phyloP scores from a whole-genome alignment of 2,797 vertebrate species.

The Gallinago nigripennis region DNA sequence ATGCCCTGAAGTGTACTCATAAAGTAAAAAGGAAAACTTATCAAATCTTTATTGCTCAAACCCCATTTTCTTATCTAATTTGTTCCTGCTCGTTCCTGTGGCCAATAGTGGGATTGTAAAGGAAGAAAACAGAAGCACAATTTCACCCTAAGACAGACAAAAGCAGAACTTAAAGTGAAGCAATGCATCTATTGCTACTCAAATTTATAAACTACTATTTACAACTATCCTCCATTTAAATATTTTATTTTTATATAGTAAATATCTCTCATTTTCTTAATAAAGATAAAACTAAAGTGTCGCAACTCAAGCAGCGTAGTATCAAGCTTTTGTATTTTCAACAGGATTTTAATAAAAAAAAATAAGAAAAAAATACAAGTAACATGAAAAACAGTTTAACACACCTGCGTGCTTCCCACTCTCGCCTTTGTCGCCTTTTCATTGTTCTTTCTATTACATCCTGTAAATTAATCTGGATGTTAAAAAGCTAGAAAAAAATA shows the following conservation, averaged over 20 bases:
- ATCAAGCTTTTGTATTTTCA: background rate
- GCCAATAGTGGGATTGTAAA: background rate
- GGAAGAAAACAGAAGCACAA: background rate
- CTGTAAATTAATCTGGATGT: slow-evolving; percentile 69
- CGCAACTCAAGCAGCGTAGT: background rate
- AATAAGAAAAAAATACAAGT: background rate
- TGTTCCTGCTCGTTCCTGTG: background rate
- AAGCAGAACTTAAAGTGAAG: background rate
- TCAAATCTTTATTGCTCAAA: background rate
- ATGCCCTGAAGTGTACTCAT: background rate
- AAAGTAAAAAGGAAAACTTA: background rate
- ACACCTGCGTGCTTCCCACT: slow-evolving; percentile 94
- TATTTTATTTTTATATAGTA: background rate
- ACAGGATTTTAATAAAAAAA: background rate
- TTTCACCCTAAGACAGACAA: background rate
- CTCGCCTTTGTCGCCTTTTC: slow-evolving; percentile 84
- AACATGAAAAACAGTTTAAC: background rate
- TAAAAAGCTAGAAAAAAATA: background rate
- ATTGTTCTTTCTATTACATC: slow-evolving; percentile 87
- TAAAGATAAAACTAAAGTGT: background rate
- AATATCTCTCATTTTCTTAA: background rate
- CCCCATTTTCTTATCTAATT: background rate
- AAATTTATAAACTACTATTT: background rate
- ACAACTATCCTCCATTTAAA: background rate
- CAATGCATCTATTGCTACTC: background rate